phyloP scores from a whole-genome alignment of 1,140 invertebrate genomes.

The Nasonia giraulti region DNA sequence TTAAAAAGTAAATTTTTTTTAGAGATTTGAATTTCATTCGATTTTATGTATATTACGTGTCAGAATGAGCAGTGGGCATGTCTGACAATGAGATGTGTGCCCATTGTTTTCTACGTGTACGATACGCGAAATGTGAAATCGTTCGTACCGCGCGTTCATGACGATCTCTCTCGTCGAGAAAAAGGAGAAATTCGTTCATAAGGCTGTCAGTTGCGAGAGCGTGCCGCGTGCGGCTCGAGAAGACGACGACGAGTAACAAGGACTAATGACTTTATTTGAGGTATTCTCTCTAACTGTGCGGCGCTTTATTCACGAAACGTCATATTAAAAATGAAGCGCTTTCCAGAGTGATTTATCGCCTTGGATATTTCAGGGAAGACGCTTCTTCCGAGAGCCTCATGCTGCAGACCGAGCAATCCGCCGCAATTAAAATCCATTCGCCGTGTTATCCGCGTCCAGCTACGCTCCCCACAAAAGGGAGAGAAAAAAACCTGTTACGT shows the following conservation, averaged over 20 bases:
- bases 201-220: background rate
- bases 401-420: background rate
- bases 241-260: background rate
- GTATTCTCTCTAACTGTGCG: background rate
- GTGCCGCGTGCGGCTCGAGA: too few relatives aligned
- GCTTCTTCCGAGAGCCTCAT: too few relatives aligned
- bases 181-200: background rate
- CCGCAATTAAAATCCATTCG: background rate
- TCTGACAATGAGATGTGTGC: too few relatives aligned
- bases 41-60: background rate
- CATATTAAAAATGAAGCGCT: slow-evolving; percentile 4
- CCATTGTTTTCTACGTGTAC: too few relatives aligned
- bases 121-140: too few relatives aligned
- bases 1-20: too few relatives aligned
- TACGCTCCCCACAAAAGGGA: background rate
- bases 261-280: slow-evolving; percentile 4
- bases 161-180: background rate
- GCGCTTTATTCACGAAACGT: background rate
- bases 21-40: background rate
- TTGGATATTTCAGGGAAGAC: background rate
- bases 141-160: too few relatives aligned
- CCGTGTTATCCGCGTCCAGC: background rate
- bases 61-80: background rate
- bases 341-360: background rate
- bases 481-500: background rate